phyloP scores from a whole-genome alignment of 2,113 vertebrate genomes.

The Erinaceus europaeus region DNA sequence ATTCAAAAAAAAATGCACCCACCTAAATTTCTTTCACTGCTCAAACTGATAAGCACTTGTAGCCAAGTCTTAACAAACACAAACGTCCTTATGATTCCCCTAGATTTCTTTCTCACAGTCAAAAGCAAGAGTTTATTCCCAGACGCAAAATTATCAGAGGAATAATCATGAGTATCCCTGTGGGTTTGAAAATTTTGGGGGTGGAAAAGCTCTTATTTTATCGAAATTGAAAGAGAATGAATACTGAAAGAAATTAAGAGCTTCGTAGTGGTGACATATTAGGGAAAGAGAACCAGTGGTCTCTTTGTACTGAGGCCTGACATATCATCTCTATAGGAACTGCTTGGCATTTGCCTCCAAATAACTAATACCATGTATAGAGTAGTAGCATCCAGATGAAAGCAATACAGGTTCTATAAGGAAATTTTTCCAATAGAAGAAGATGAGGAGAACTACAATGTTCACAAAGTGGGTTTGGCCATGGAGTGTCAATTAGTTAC shows the following conservation, averaged over 20 bases:
- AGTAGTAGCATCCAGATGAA: background rate
- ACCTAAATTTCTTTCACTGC: background rate
- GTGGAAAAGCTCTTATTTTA: background rate
- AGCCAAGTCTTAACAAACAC: background rate
- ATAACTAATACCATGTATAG: background rate
- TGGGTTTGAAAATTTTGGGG: too few relatives aligned
- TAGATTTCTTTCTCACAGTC: background rate
- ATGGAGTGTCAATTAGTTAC: background rate
- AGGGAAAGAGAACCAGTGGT: fast-evolving
- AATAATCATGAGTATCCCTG: too few relatives aligned
- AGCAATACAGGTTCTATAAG: background rate
- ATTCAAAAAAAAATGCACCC: background rate
- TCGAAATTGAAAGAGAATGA: background rate
- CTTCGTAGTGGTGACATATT: background rate
- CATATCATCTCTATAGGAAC: background rate
- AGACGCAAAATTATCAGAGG: too few relatives aligned
- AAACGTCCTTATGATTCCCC: background rate
- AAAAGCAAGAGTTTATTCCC: background rate
- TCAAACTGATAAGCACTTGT: background rate
- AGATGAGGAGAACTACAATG: background rate
- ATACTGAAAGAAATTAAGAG: background rate
- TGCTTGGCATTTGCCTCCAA: background rate
- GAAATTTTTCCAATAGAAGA: slow-evolving; percentile 5
- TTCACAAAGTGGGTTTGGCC: background rate
- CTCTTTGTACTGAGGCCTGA: background rate